phyloP scores from a whole-genome alignment of 2,797 vertebrate species.

The Rhinogobio ventralis region DNA sequence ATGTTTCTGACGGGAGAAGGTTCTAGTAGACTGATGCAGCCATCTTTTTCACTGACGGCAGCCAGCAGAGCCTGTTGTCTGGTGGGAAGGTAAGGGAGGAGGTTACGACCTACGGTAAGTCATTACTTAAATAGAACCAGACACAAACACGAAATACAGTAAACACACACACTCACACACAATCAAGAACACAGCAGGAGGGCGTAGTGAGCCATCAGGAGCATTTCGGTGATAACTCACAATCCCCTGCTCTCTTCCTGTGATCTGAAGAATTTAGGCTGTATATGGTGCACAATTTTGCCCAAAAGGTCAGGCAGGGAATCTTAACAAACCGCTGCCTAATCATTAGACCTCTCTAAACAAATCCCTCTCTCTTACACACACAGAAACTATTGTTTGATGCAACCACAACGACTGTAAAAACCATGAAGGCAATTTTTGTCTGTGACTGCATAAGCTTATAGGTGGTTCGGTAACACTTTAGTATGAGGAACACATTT shows the following conservation, averaged over 20 bases:
- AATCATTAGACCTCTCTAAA: constrained; percentile 42
- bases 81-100: constrained; percentile 59
- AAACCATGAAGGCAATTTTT: background rate
- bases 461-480: background rate
- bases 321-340: constrained; percentile 44
- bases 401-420: background rate
- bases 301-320: constrained; percentile 42
- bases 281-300: constrained; percentile 44
- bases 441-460: background rate
- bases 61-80: constrained; percentile 96
- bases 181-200: constrained; percentile 49
- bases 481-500: too few relatives aligned
- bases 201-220: constrained; percentile 46
- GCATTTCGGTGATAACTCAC: constrained; percentile 7
- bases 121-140: constrained; percentile 55
- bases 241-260: constrained; percentile 47
- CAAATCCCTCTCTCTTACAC: constrained; percentile 7
- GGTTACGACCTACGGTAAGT: constrained; percentile 60
- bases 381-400: background rate
- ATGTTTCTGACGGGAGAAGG: constrained; percentile 90
- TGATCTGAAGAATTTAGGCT: constrained; percentile 55
- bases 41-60: constrained; percentile 98
- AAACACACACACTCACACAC: constrained; percentile 46
- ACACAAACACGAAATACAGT: constrained; percentile 51
- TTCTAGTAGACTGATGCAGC: constrained; percentile 90